phyloP scores from a whole-genome alignment of 2,797 vertebrate species.

The Thalassophryne amazonica region DNA sequence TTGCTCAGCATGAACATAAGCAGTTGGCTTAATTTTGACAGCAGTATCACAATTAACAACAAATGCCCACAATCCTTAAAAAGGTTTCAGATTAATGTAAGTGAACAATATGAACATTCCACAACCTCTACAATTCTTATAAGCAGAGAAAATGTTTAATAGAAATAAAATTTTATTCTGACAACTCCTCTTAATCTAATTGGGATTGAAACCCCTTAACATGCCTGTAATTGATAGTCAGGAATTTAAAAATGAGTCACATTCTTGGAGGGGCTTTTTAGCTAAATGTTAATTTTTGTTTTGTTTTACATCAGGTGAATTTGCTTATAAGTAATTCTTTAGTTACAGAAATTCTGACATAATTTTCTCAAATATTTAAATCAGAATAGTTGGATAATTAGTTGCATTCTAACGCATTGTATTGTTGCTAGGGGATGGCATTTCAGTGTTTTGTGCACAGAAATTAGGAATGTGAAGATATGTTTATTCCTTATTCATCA shows the following conservation, averaged over 20 bases:
- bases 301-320: too few relatives aligned
- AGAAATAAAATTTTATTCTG: neutral
- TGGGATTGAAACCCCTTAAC: neutral
- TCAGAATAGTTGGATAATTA: neutral
- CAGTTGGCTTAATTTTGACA: neutral
- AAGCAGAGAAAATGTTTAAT: neutral
- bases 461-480: neutral
- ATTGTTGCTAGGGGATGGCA: neutral
- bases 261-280: neutral
- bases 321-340: too few relatives aligned
- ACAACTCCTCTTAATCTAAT: neutral
- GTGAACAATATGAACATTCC: neutral
- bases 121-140: neutral
- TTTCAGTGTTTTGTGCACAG: neutral
- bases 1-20: neutral
- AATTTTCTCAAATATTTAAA: neutral
- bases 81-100: neutral
- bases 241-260: neutral
- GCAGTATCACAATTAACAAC: neutral
- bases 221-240: neutral
- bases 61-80: neutral
- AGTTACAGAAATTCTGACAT: neutral
- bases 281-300: too few relatives aligned
- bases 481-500: fast-evolving
- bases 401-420: neutral